Base-by-base conservation (phyloP, 2,113 vertebrate genomes). In the Myotis davidii region DNA sequence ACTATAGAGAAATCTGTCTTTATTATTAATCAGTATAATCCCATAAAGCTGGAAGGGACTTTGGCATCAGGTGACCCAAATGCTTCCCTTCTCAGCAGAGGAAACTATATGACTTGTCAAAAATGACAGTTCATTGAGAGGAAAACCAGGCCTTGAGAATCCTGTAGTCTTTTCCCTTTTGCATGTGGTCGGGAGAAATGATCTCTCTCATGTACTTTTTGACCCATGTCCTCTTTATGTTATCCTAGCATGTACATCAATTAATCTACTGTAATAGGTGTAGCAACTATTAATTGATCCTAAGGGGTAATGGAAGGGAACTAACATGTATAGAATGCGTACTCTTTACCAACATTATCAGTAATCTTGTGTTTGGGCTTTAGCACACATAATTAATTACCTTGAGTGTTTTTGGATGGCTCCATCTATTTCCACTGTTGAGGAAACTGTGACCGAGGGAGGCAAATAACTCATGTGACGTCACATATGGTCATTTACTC, bases 11-110 rank as follows among this genome's bases (percentile, higher is more conserved):
- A 85, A 77, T 82, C 0, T 77, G 59, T 48, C 23, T 76, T 82
- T 88, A 67, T 59, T 70, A 76, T 69, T 85, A 76, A 85, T 85
- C 39, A 94, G 25, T 52, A 18, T 65, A 67, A 95, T 79, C 79
- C 23, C 29, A 64, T 54, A 86, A 61, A 78, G 3, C 34, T 70
- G 13, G 90, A 64, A 79, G 54, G 8, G 20, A 87, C 39, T 59
- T 84, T 39, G 70, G 65, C 4, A 13, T 39, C 29, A 29, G 59
- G 27, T 14, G 7, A 14, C 18, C 8, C 48, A 88, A 13, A 48
- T 0, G 0, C 9, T 79, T 84, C n/a, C 29, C 39, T 94, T 87
- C 90, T 74, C 70, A 72, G 78, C 67, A 61, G 34, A 37, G 16
- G 12, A 72, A 76, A 45, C 14, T 18, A 69, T 32, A 74, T 23